phyloP scores from a whole-genome alignment of 2,888 invertebrate genomes.

The Drosophila niveifrons region DNA sequence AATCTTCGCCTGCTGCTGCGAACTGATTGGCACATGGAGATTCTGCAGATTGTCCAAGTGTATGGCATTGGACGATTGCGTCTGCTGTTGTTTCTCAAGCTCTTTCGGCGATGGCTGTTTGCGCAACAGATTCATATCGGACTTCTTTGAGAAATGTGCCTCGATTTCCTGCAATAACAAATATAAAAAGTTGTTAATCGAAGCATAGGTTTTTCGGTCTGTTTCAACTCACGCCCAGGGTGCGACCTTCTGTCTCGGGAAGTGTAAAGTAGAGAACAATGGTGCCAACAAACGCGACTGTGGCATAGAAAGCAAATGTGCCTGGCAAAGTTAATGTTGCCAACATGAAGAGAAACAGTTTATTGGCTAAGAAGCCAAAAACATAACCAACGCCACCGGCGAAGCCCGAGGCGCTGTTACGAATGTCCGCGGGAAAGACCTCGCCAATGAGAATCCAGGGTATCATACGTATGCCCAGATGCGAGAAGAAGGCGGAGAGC shows the following conservation, averaged over 20 bases:
- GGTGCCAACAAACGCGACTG: slow-evolving; percentile 88
- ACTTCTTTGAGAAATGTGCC: slow-evolving; percentile 83
- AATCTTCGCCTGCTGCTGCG: slow-evolving; percentile 75
- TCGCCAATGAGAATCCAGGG: slow-evolving; percentile 94
- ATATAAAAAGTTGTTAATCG: no score
- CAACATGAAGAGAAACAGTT: slow-evolving; percentile 90
- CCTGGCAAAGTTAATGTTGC: slow-evolving; percentile 89
- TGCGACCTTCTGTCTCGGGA: slow-evolving; percentile 94
- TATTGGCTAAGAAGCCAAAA: slow-evolving; percentile 91
- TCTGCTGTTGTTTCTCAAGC: slow-evolving; percentile 44
- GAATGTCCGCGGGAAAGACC: slow-evolving; percentile 89
- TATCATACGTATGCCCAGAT: slow-evolving; percentile 88
- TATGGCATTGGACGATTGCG: slow-evolving; percentile 41
- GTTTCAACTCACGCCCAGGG: slow-evolving; percentile 85
- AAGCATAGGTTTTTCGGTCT: not conserved
- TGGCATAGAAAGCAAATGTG: slow-evolving; percentile 90
- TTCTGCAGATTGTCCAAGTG: slow-evolving; percentile 75
- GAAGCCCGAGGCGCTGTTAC: slow-evolving; percentile 90
- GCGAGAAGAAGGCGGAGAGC: slow-evolving; percentile 89
- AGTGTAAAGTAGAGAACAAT: slow-evolving; percentile 89
- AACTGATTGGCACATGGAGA: slow-evolving; percentile 75
- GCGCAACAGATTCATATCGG: slow-evolving; percentile 72
- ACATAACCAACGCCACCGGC: slow-evolving; percentile 91
- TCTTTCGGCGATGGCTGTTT: slow-evolving; percentile 51
- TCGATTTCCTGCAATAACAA: slow-evolving; percentile 81